phyloP scores from a whole-genome alignment of 1,140 invertebrate genomes.

The Zaprionus africanus region DNA sequence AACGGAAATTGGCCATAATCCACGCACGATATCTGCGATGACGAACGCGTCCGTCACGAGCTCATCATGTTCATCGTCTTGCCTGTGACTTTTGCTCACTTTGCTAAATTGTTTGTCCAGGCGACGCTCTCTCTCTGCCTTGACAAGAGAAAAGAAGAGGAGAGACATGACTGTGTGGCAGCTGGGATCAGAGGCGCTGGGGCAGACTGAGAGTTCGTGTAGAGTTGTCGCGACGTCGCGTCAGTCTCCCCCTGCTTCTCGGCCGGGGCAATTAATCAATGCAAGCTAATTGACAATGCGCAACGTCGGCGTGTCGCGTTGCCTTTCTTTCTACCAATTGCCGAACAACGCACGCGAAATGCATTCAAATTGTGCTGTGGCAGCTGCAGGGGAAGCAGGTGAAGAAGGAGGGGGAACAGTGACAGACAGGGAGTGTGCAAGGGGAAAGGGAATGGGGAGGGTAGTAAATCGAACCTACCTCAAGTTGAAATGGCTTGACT shows the following conservation, averaged over 20 bases:
- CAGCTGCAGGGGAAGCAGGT: background rate
- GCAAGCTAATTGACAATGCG: constrained; percentile 68
- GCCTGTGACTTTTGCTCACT: constrained; percentile 43
- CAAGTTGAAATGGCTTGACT: constrained; percentile 49
- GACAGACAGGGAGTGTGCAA: background rate
- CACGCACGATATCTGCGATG: constrained; percentile 68
- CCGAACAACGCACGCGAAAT: constrained; percentile 51
- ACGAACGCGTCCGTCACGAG: constrained; percentile 31
- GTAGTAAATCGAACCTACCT: constrained; percentile 59
- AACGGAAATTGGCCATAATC: constrained; percentile 81
- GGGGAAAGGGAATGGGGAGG: too few species aligned
- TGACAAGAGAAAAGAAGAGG: background rate
- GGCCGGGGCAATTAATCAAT: constrained; percentile 67
- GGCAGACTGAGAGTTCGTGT: constrained; percentile 18
- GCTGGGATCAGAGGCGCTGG: background rate
- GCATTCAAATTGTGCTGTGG: constrained; percentile 63
- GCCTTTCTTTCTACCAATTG: constrained; percentile 33
- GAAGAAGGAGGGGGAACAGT: background rate
- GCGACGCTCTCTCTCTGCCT: background rate
- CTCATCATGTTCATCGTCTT: constrained; percentile 11
- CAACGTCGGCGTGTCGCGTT: constrained; percentile 27
- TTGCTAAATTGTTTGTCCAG: constrained; percentile 71
- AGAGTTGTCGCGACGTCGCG: constrained; percentile 54
- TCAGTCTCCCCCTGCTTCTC: constrained; percentile 41
- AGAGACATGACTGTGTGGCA: background rate